Percentiles rank a stretch among this genome's conserved stretches.
Conservation (phyloP, 2,888 invertebrate species). For the Keiferia lycopersicella region DNA sequence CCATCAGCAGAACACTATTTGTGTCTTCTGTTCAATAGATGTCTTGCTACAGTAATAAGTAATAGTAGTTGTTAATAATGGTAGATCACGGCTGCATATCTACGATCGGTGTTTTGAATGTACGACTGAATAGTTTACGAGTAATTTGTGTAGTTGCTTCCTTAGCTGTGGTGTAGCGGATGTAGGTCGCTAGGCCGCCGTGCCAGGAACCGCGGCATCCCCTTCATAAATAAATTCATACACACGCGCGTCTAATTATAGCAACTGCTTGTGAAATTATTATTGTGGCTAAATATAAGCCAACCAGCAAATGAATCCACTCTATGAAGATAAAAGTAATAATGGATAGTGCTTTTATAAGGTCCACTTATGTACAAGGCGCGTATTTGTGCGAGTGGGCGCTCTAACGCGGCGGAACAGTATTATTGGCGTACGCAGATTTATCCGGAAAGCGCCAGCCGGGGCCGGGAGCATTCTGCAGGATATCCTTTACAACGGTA, state of each 20-base stretch:
- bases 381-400: constrained; percentile 11
- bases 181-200: constrained; percentile 61
- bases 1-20: not conserved
- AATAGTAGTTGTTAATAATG: not conserved
- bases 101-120: constrained; percentile 15
- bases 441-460: constrained; percentile 20
- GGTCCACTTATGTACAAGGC: constrained; percentile 12
- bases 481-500: constrained; percentile 22
- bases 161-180: constrained; percentile 36
- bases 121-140: not conserved
- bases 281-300: constrained; percentile 8
- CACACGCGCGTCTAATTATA: constrained; percentile 60
- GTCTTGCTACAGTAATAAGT: not conserved
- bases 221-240: constrained; percentile 61
- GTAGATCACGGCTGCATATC: not conserved
- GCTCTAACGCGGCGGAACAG: constrained; percentile 15
- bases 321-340: constrained; percentile 14
- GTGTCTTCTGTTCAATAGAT: not conserved
- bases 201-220: constrained; percentile 56
- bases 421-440: constrained; percentile 22
- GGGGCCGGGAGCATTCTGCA: constrained; percentile 8
- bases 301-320: not conserved
- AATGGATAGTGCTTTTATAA: constrained; percentile 7
- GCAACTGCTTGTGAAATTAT: constrained; percentile 29
- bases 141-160: constrained; percentile 10